Evolutionary conservation across 2,113 vertebrate genomes (phyloP).

Genomic region (Hypomesus transpacificus): DNA sequence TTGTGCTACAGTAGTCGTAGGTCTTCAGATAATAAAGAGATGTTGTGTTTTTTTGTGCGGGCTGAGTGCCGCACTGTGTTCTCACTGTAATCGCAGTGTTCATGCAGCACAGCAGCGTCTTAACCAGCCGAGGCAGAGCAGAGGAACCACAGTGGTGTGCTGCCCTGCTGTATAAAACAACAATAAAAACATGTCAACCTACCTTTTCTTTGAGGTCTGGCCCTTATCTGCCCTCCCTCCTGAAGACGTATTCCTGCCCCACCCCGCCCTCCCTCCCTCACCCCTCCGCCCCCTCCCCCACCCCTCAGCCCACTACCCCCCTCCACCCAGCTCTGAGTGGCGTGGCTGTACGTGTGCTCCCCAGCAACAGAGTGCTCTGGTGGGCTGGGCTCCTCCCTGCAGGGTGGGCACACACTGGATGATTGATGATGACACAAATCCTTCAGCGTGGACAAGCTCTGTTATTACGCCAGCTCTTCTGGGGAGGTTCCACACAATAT

Average conservation of each 20-base stretch:
- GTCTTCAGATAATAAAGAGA: no score
- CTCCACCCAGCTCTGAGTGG: neutral
- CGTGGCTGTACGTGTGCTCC: neutral
- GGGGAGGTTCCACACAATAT: constrained; percentile 13
- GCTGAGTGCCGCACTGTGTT: no score
- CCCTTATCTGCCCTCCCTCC: neutral
- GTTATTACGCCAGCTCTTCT: constrained; percentile 44
- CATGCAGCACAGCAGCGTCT: no score
- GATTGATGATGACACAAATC: constrained; percentile 52
- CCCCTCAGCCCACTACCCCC: neutral
- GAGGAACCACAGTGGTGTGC: neutral
- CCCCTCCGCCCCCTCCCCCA: neutral
- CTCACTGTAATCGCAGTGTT: no score
- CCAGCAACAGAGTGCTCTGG: neutral
- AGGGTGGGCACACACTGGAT: constrained; percentile 16
- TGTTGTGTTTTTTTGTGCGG: no score
- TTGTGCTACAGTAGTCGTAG: no score
- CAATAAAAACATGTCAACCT: constrained; percentile 47
- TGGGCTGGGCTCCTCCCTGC: neutral
- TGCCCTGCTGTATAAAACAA: constrained; percentile 7
- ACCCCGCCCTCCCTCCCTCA: neutral
- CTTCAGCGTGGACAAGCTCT: constrained; percentile 25
- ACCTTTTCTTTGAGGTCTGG: constrained; percentile 1
- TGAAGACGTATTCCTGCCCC: no score
- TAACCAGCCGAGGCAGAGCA: no score